Evolutionary conservation across 2,888 invertebrate genomes (phyloP).

Genomic region (Epiblema foenella): DNA sequence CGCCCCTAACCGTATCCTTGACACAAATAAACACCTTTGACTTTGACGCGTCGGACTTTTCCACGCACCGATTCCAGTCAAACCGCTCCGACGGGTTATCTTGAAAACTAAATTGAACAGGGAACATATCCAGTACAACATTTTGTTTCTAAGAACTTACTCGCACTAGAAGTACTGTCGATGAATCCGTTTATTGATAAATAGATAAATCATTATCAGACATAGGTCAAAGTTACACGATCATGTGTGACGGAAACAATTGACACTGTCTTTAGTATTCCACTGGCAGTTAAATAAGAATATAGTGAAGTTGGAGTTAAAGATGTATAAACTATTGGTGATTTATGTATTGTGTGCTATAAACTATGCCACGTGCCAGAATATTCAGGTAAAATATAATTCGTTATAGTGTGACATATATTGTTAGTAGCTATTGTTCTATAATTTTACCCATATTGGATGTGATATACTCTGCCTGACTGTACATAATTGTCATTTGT

Average conservation of each 20-base stretch:
- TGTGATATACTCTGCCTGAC: too few relatives aligned
- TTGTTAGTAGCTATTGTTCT: too few relatives aligned
- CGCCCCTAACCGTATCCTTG: too few relatives aligned
- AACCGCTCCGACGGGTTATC: background rate
- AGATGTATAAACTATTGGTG: constrained; percentile 23
- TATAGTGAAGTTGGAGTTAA: background rate
- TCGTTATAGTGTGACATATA: background rate
- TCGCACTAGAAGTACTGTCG: background rate
- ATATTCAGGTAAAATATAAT: constrained; percentile 12
- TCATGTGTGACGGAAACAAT: constrained; percentile 16
- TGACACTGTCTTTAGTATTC: constrained; percentile 22
- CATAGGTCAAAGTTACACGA: constrained; percentile 26
- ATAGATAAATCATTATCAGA: constrained; percentile 33
- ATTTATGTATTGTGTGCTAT: constrained; percentile 17
- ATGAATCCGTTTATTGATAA: constrained; percentile 22
- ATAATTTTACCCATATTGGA: too few relatives aligned
- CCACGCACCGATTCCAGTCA: background rate
- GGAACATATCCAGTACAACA: background rate
- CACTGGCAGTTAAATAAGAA: background rate
- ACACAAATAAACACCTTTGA: too few relatives aligned
- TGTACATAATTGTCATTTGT: too few relatives aligned
- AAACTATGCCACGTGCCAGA: constrained; percentile 1
- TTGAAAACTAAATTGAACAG: background rate
- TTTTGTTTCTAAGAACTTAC: background rate
- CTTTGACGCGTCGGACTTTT: too few relatives aligned